A percentile compares a stretch with the other conserved stretches of the same genome.
phyloP scores from a whole-genome alignment of 2,797 vertebrate genomes.

The Epinephelus malabaricus region DNA sequence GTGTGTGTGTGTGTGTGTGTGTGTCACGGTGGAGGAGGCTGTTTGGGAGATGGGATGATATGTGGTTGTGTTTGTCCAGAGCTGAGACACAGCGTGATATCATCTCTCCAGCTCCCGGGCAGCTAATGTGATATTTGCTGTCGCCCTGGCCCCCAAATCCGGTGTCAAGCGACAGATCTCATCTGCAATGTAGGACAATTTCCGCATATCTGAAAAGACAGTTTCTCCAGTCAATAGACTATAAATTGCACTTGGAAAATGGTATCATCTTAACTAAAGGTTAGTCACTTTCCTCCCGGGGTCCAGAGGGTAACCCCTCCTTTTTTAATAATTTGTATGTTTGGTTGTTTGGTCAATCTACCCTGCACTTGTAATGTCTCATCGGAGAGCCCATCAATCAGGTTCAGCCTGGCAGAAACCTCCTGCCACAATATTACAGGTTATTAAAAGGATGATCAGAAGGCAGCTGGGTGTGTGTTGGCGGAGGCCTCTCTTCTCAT shows the following conservation, averaged over 20 bases:
- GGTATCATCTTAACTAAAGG: constrained; percentile 93
- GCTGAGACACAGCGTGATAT: constrained; percentile 88
- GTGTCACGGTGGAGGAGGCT: neutral
- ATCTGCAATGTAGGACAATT: constrained; percentile 98
- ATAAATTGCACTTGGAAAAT: constrained; percentile 96
- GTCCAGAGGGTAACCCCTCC: constrained; percentile 84
- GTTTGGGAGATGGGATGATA: constrained; percentile 68
- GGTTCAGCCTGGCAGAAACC: constrained; percentile 86
- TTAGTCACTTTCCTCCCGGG: constrained; percentile 85
- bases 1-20: neutral
- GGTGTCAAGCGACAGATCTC: constrained; percentile 93
- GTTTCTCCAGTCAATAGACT: constrained; percentile 95
- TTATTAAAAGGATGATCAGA: constrained; percentile 93
- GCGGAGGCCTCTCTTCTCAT: constrained; percentile 86
- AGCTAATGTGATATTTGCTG: constrained; percentile 91
- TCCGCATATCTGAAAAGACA: constrained; percentile 94
- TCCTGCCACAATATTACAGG: constrained; percentile 90
- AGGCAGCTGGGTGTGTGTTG: constrained; percentile 82
- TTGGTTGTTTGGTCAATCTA: constrained; percentile 94
- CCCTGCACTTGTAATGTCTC: constrained; percentile 89
- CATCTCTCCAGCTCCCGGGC: constrained; percentile 88
- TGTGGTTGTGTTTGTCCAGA: constrained; percentile 66
- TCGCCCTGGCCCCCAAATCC: constrained; percentile 80
- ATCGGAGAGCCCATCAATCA: constrained; percentile 92
- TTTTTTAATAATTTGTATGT: constrained; percentile 99